Conservation (phyloP, 2,113 vertebrate genomes). For the Oryzias celebensis region DNA sequence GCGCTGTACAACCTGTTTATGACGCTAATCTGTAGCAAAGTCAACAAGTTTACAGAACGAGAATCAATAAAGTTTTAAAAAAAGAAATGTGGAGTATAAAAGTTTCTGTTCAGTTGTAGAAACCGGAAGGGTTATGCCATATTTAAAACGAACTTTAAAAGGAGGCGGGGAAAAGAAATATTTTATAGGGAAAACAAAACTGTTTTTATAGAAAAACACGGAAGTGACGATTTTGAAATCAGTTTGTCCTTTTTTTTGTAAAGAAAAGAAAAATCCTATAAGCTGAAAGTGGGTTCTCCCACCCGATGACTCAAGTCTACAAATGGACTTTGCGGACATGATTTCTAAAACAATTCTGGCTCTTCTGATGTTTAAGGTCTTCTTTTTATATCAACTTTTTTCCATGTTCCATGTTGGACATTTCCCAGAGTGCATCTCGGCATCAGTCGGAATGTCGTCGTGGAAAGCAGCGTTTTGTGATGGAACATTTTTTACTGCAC, state of each 20-base stretch:
- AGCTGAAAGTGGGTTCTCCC: conserved; percentile 23
- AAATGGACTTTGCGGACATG: background rate
- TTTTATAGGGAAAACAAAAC: background rate
- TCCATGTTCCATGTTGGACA: conserved; percentile 15
- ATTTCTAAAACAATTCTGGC: too few species aligned
- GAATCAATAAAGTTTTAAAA: conserved; percentile 58
- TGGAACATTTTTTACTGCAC: too few species aligned
- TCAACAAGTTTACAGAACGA: conserved; percentile 35
- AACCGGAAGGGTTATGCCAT: too few species aligned
- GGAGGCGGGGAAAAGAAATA: background rate
- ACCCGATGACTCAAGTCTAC: conserved; percentile 28
- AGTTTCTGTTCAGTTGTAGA: too few species aligned
- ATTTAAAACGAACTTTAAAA: background rate
- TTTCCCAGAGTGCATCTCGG: background rate
- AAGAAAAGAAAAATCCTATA: background rate
- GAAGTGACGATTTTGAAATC: conserved; percentile 3
- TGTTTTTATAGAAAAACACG: too few species aligned
- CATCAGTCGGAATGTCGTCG: background rate
- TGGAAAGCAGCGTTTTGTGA: too few species aligned
- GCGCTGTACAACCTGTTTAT: conserved; percentile 36
- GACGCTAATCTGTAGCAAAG: conserved; percentile 28
- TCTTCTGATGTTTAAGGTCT: too few species aligned
- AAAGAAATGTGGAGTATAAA: background rate
- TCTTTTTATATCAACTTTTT: too few species aligned
- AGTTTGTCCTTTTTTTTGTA: background rate